phyloP scores from a whole-genome alignment of 2,888 invertebrate species.

The Troilus luridus region DNA sequence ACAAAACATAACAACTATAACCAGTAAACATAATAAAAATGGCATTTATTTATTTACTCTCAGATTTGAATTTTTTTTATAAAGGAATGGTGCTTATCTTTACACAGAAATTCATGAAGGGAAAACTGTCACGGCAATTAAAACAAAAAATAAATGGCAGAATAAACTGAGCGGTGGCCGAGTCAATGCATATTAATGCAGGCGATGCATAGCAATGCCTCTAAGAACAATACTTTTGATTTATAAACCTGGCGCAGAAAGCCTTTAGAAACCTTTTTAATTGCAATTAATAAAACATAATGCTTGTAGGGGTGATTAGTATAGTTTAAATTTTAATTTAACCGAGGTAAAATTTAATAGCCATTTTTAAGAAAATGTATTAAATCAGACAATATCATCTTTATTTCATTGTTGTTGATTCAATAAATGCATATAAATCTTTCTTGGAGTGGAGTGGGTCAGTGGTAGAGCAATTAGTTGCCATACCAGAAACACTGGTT shows the following conservation, averaged over 20 bases:
- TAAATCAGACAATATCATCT: too few relatives aligned
- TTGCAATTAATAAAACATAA: background rate
- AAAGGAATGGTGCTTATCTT: too few relatives aligned
- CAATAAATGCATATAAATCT: too few relatives aligned
- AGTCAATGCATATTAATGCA: background rate
- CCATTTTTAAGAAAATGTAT: background rate
- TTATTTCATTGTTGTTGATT: too few relatives aligned
- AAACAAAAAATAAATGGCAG: background rate
- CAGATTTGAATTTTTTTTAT: too few relatives aligned
- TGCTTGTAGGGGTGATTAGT: background rate
- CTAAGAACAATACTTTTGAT: background rate
- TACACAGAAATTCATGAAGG: background rate
- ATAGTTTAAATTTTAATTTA: background rate
- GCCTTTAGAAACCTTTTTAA: background rate
- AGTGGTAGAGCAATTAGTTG: too few relatives aligned
- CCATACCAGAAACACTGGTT: too few relatives aligned
- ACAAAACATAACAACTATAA: too few relatives aligned
- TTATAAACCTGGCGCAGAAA: background rate
- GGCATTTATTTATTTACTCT: too few relatives aligned
- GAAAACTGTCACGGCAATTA: background rate
- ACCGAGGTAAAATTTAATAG: background rate
- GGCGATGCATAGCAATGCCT: background rate
- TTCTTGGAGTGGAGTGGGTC: too few relatives aligned
- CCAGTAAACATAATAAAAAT: too few relatives aligned
- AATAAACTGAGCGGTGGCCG: background rate